phyloP scores from a whole-genome alignment of 2,888 invertebrate species.

The Pheosia tremula region DNA sequence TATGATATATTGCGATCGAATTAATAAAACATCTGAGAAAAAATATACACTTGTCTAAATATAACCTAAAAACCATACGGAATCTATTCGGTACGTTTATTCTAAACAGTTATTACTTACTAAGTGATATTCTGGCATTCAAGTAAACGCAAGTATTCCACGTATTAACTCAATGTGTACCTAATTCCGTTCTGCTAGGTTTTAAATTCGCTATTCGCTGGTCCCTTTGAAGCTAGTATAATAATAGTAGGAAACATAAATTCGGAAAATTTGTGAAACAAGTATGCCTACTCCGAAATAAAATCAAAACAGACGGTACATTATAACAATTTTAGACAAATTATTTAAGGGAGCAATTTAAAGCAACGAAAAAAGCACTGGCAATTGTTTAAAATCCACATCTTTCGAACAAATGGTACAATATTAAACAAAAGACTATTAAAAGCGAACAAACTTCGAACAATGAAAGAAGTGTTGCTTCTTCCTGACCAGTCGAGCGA shows the following conservation, averaged over 20 bases:
- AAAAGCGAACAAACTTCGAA: neutral
- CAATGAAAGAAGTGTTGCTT: neutral
- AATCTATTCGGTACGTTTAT: neutral
- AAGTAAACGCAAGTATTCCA: too few relatives aligned
- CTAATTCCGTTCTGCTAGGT: too few relatives aligned
- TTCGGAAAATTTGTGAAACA: neutral
- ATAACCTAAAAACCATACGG: conserved; percentile 10
- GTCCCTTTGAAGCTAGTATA: too few relatives aligned
- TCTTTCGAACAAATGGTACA: neutral
- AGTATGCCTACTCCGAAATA: too few relatives aligned
- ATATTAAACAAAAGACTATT: neutral
- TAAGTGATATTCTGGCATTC: neutral
- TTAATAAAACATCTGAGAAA: neutral
- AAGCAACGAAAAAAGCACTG: too few relatives aligned
- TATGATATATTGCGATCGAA: neutral
- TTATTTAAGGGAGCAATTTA: too few relatives aligned
- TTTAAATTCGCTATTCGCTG: too few relatives aligned
- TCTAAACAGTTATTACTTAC: conserved; percentile 1
- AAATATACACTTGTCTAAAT: conserved; percentile 5
- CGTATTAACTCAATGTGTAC: too few relatives aligned
- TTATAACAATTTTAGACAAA: too few relatives aligned
- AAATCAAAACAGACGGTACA: too few relatives aligned
- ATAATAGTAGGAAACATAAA: conserved; percentile 14
- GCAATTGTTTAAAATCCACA: too few relatives aligned
- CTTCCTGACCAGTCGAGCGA: neutral